Evolutionary conservation across 2,113 vertebrate genomes (phyloP).

Genomic region (Otocyon megalotis): DNA sequence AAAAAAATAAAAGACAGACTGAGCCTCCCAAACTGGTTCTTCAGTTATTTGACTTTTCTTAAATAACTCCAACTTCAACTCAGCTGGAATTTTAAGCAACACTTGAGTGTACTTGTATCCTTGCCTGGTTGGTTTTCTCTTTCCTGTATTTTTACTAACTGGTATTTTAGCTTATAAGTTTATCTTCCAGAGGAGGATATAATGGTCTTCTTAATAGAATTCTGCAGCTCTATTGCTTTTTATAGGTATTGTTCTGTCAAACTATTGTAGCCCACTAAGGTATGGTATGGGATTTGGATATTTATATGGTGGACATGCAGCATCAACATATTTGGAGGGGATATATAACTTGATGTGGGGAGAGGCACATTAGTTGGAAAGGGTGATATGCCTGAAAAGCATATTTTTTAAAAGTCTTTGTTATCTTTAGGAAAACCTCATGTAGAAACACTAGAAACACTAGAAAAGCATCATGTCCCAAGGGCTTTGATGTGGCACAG

Average conservation of each 20-base stretch:
- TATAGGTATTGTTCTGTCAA: not conserved
- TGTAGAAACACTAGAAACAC: slow-evolving; percentile 48
- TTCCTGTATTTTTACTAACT: slow-evolving; percentile 35
- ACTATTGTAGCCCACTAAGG: not conserved
- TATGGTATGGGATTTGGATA: not conserved
- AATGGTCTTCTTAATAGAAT: not conserved
- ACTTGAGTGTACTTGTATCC: not conserved
- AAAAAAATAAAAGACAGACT: not conserved
- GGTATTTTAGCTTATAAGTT: not conserved
- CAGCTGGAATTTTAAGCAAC: slow-evolving; percentile 63
- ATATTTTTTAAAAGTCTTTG: slow-evolving; percentile 69
- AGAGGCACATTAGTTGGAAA: not conserved
- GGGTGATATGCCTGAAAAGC: slow-evolving; percentile 38
- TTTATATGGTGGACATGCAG: not conserved
- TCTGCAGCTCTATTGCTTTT: not conserved
- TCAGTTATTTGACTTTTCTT: slow-evolving; percentile 57
- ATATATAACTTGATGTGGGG: not conserved
- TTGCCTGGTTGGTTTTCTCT: slow-evolving; percentile 6
- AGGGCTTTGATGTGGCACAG: slow-evolving; percentile 51
- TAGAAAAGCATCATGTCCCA: slow-evolving; percentile 61
- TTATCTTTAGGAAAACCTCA: slow-evolving; percentile 69
- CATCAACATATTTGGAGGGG: not conserved
- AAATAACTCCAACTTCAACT: slow-evolving; percentile 52
- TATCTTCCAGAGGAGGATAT: not conserved
- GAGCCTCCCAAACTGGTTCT: slow-evolving; percentile 59